Base-by-base conservation (phyloP, 1,140 invertebrate species). In the Trichonephila clavata region DNA sequence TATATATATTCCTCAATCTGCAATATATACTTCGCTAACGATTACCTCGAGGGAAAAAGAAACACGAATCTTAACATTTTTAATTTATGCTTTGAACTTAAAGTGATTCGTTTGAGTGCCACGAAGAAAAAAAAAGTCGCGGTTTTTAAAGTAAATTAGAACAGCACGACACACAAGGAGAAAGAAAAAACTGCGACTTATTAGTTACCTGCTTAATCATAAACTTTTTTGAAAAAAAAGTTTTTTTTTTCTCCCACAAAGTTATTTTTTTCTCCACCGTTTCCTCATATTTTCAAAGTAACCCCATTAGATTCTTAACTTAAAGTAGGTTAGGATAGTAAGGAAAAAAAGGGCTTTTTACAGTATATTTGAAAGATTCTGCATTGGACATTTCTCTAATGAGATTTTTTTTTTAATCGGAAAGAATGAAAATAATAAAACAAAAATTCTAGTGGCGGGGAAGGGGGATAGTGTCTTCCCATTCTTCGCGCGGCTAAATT, bases 361-460 rank as follows among this genome's bases (percentile, higher is more conserved):
- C 50, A 13, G 71, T 77, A 77, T 77, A 77, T 77, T 68, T 68
- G 65, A 77, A 77, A 39, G 27, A 13, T 77, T 77, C 71, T 77
- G 71, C 71, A 39, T 39, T 27, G 71, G 71, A 77, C 71, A 32
- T 27, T 77, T 77, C 71, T 77, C 71, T 77, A 32, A 77, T 77
- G 71, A 77, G 71, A 77, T 77, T 20, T 77, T 77, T 77, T 77
- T 77, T 77, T 77, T 77, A 77, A 77, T 77, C 71, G 71, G 71
- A 18, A 32, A 68, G 32, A 77, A 77, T 77, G 32, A 39, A 77
- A 77, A 5, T 39, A 32, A 77, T 77, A 39, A 77, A 77, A 63
- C 16, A 63, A 63, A 77, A 77, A 77, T 18, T 32, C 10, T 5
- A 18, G 16, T 77, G 13, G 13, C 24, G n/a, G 63, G 24, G n/a